Base-by-base conservation (phyloP, 2,888 invertebrate genomes). In the Diploptera punctata region DNA sequence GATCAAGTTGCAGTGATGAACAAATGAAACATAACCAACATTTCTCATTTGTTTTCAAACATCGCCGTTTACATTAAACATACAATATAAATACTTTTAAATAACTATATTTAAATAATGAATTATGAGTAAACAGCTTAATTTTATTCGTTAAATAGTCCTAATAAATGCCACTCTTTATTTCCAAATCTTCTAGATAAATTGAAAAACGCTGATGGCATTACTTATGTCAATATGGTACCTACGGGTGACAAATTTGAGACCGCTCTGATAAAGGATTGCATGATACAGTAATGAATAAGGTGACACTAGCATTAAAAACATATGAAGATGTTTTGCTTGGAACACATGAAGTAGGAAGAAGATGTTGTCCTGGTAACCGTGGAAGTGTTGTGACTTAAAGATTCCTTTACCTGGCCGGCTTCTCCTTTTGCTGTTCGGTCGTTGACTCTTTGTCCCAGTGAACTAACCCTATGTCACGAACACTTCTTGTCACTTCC, bases 361-460 rank as follows among this genome's bases (percentile, higher is more conserved):
- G 47, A n/a, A 1, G 19, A 47, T n/a, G 24, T 24, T 52, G 52
- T 24, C 52, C 52, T 24, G 52, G 52, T 52, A 52, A 52, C 52
- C 52, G 19, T 19, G 21, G 52, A 52, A 13, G 52, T 52, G 52
- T 52, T 52, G 52, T 52, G 52, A 24, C 52, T 19, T 52, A n/a
- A n/a, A n/a, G n/a, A n/a, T n/a, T n/a, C n/a, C n/a, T n/a, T n/a
- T n/a, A n/a, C n/a, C n/a, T n/a, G n/a, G n/a, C n/a, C n/a, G 52
- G 52, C 21, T 24, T 21, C 21, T 24, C 21, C 24, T n/a, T 19
- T 18, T 47, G 19, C 47, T 7, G n/a, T 9, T 21, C 57, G 65
- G 65, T 44, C 65, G 44, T 44, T 65, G 65, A 65, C 65, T 65
- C 65, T 29, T 65, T 65, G 65, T 47, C 65, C 65, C 44, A 65